Percentiles rank a stretch among this genome's conserved stretches.
phyloP scores from a whole-genome alignment of 2,797 vertebrate genomes.

The Poecilia picta region DNA sequence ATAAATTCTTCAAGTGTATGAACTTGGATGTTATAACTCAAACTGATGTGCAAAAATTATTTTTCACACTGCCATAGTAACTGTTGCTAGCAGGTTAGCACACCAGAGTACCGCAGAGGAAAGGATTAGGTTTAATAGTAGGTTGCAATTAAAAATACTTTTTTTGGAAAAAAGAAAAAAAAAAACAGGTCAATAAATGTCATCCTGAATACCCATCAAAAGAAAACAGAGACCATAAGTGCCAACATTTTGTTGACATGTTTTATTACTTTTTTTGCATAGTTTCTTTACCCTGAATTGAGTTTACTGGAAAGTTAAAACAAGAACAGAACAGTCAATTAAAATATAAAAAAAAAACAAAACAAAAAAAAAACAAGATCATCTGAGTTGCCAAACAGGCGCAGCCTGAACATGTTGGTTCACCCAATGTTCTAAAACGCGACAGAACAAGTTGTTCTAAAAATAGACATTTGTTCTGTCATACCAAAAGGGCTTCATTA shows the following conservation, averaged over 20 bases:
- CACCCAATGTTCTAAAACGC: constrained; percentile 48
- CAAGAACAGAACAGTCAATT: constrained; percentile 12
- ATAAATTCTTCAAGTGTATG: background rate
- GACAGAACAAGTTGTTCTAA: constrained; percentile 70
- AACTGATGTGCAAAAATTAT: constrained; percentile 2
- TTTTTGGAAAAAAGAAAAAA: background rate
- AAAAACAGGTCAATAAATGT: background rate
- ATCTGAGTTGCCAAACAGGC: constrained; percentile 41
- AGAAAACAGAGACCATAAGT: background rate
- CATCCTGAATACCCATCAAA: background rate
- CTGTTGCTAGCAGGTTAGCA: background rate
- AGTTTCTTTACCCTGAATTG: background rate
- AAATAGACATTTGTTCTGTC: constrained; percentile 66
- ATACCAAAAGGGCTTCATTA: constrained; percentile 39
- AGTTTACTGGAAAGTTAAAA: background rate
- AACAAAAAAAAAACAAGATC: constrained; percentile 20
- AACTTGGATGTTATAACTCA: background rate
- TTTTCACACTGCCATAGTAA: background rate
- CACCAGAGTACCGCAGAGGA: background rate
- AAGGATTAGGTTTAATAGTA: background rate
- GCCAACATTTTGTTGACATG: background rate
- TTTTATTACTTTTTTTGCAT: background rate
- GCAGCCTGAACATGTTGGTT: constrained; percentile 54
- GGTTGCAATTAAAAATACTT: background rate
- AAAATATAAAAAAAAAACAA: constrained; percentile 11